Evolutionary conservation across 2,797 vertebrate genomes (phyloP).

Genomic region (Masticophis lateralis): DNA sequence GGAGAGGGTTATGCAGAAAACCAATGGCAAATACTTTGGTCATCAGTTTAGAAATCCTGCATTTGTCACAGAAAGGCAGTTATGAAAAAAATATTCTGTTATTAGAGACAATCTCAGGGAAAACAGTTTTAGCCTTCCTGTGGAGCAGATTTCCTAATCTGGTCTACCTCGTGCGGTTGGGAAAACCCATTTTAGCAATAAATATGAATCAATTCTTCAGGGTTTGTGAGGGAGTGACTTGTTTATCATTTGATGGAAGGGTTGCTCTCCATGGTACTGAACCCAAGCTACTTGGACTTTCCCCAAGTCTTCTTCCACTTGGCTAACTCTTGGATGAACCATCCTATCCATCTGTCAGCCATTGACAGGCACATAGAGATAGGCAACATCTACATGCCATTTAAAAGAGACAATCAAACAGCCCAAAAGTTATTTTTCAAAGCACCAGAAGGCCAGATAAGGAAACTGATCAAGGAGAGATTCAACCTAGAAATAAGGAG

Average conservation of each 20-base stretch:
- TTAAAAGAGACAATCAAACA: neutral
- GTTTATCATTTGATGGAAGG: neutral
- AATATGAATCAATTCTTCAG: neutral
- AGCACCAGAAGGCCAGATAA: no score
- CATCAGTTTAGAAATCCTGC: neutral
- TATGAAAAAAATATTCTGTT: neutral
- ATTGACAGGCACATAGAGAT: neutral
- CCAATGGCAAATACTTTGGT: neutral
- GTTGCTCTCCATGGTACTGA: neutral
- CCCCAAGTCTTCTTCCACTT: neutral
- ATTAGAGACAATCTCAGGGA: neutral
- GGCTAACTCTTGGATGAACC: neutral
- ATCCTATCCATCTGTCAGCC: neutral
- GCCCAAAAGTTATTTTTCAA: neutral
- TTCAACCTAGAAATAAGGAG: no score
- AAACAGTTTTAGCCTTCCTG: neutral
- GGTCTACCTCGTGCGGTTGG: neutral
- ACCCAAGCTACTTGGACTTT: neutral
- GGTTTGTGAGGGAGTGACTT: neutral
- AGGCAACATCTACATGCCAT: neutral
- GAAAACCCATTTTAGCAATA: neutral
- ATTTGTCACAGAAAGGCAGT: neutral
- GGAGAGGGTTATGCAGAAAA: neutral
- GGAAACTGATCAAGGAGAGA: no score
- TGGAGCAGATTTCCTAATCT: neutral